Evolutionary conservation across 2,888 invertebrate genomes (phyloP).

Genomic region (Pseudococcus jackbeardsleyi): DNA sequence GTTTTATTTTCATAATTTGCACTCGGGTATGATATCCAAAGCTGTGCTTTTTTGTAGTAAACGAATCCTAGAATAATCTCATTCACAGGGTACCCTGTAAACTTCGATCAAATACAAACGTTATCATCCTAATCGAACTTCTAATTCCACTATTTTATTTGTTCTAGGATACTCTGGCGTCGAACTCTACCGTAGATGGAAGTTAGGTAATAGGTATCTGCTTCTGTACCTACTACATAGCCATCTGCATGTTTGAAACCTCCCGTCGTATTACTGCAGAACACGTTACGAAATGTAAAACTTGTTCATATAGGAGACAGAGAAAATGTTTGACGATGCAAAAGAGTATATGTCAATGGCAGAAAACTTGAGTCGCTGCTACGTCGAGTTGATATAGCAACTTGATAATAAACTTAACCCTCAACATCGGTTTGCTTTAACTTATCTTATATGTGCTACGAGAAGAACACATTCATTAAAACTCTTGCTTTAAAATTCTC

Average conservation of each 20-base stretch:
- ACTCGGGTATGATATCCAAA: neutral
- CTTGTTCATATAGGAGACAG: neutral
- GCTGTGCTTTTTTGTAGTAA: neutral
- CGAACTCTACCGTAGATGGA: too few relatives aligned
- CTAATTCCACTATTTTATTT: neutral
- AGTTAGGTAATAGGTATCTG: too few relatives aligned
- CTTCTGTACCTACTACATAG: too few relatives aligned
- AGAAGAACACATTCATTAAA: constrained; percentile 51
- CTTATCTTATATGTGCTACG: constrained; percentile 38
- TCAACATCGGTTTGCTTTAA: constrained; percentile 39
- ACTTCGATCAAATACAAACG: neutral
- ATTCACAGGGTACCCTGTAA: neutral
- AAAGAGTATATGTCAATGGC: constrained; percentile 55
- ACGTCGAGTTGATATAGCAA: constrained; percentile 53
- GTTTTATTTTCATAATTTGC: constrained; percentile 50
- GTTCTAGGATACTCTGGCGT: neutral
- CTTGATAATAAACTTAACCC: constrained; percentile 59
- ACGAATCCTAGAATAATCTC: neutral
- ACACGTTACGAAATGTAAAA: neutral
- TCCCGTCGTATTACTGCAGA: neutral
- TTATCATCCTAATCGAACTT: neutral
- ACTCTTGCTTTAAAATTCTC: constrained; percentile 53
- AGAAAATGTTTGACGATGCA: constrained; percentile 19
- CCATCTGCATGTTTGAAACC: too few relatives aligned
- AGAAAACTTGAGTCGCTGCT: constrained; percentile 47